Conservation (phyloP, 1,140 invertebrate genomes). For the Drosophila tropicalis region DNA sequence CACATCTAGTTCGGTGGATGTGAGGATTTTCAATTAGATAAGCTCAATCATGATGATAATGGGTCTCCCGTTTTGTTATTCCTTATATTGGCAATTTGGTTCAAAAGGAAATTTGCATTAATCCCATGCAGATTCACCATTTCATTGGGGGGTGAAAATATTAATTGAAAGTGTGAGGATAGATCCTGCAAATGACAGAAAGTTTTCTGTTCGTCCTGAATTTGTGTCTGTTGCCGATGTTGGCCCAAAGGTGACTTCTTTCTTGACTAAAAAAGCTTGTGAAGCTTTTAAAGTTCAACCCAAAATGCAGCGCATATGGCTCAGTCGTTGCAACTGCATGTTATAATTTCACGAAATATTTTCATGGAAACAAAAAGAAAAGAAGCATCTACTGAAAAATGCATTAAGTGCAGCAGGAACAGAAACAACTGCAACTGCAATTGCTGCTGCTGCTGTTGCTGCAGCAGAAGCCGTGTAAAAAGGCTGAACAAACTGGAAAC, state of each 20-base stretch:
- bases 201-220: not conserved
- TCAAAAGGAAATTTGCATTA: constrained; percentile 75
- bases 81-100: constrained; percentile 67
- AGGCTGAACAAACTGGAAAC: constrained; percentile 48
- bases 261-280: not conserved
- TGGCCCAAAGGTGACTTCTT: no score
- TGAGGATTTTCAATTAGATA: constrained; percentile 78
- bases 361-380: constrained; percentile 55
- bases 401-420: constrained; percentile 63
- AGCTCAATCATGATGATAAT: constrained; percentile 42
- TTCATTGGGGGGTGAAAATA: constrained; percentile 23
- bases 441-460: constrained; percentile 52
- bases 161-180: constrained; percentile 12
- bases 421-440: constrained; percentile 8
- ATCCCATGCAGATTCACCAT: constrained; percentile 40
- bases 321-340: constrained; percentile 46
- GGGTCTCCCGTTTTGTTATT: constrained; percentile 21
- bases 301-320: constrained; percentile 33
- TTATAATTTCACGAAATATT: constrained; percentile 81
- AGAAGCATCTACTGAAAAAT: constrained; percentile 76
- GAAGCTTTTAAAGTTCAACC: constrained; percentile 41
- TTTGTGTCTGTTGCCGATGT: no score
- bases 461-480: constrained; percentile 16
- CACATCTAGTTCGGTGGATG: constrained; percentile 6
- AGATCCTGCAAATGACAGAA: not conserved